Conservation (phyloP, 2,113 vertebrate species). For the Aptenodytes patagonicus region DNA sequence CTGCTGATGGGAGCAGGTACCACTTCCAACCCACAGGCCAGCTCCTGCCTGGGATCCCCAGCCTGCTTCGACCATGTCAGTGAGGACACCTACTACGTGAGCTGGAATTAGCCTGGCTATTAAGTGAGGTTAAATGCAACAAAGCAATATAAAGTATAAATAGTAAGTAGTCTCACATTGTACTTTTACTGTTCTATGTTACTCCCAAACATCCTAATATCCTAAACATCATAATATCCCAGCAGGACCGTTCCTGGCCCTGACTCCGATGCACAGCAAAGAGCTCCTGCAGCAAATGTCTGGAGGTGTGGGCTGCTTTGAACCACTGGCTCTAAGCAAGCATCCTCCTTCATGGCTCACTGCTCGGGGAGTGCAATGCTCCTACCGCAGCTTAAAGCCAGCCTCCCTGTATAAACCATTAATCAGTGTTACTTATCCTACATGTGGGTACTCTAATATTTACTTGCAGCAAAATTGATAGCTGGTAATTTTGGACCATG, state of each 20-base stretch:
- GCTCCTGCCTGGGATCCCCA: not conserved
- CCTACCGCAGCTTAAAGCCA: not conserved
- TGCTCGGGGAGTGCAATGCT: not conserved
- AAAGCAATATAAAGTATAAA: not conserved
- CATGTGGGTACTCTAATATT: not conserved
- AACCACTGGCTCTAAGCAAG: not conserved
- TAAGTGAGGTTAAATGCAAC: not conserved
- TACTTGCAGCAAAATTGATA: not conserved
- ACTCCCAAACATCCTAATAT: not conserved
- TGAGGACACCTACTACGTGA: not conserved
- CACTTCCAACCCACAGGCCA: not conserved
- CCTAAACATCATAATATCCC: not conserved
- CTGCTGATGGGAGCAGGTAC: not conserved
- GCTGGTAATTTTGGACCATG: not conserved
- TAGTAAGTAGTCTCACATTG: not conserved
- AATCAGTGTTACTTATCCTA: not conserved
- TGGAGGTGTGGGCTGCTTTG: not conserved
- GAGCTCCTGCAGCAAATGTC: not conserved
- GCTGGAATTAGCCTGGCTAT: not conserved
- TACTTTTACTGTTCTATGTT: not conserved
- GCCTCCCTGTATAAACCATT: not conserved
- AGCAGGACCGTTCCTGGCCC: not conserved
- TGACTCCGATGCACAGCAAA: fast-evolving
- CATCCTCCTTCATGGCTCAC: not conserved
- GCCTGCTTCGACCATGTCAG: not conserved